These are phyloP conservation scores for Sebastes kiyomatsui DNA, from an alignment of 2,797 vertebrate genomes.

Conservation along the genomic window DNA sequence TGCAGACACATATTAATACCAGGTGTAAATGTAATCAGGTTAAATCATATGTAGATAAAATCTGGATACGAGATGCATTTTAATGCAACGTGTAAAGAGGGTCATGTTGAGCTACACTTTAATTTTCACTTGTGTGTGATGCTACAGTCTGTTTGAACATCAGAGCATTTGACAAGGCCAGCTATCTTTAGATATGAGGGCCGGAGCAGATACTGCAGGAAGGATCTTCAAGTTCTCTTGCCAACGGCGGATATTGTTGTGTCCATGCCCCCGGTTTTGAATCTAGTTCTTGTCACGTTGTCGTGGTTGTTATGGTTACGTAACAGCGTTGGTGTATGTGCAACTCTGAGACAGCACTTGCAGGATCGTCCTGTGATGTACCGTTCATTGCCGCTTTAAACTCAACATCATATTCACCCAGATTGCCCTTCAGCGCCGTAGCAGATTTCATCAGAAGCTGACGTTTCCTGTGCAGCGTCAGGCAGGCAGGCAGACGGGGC, in stretches of 20 bases:
- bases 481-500: constrained; percentile 9
- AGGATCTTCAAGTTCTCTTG: constrained; percentile 37
- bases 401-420: background rate
- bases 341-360: constrained; percentile 22
- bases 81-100: too few species aligned
- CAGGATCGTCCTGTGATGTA: constrained; percentile 17
- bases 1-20: background rate
- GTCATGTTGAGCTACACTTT: background rate
- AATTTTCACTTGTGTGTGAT: constrained; percentile 23
- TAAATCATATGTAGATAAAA: background rate
- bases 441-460: constrained; percentile 21
- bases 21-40: background rate
- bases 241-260: constrained; percentile 19
- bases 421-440: background rate
- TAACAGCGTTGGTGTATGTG: constrained; percentile 48
- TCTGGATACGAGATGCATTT: background rate
- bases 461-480: constrained; percentile 23
- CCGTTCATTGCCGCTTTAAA: background rate
- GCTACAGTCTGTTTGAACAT: constrained; percentile 33
- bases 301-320: constrained; percentile 67
- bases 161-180: constrained; percentile 1
- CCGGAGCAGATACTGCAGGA: constrained; percentile 14
- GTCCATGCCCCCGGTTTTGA: constrained; percentile 14
- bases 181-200: constrained; percentile 40
- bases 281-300: constrained; percentile 46